phyloP scores from a whole-genome alignment of 2,888 invertebrate species.

The Dioctria linearis region DNA sequence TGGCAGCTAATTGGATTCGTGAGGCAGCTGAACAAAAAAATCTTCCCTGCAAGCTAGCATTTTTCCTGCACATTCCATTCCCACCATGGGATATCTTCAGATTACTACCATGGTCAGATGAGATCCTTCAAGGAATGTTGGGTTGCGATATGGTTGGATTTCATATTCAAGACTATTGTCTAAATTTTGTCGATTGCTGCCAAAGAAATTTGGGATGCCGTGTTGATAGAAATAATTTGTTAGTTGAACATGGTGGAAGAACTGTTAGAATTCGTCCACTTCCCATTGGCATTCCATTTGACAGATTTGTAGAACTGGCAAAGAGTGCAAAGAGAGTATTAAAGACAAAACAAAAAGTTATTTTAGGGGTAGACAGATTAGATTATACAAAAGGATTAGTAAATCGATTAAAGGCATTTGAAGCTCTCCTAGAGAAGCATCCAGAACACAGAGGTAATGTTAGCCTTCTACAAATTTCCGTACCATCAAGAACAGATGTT shows the following conservation, averaged over 20 bases:
- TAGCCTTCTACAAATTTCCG: conserved; percentile 86
- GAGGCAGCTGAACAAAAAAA: conserved; percentile 86
- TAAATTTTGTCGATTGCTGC: conserved; percentile 93
- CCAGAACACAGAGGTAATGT: conserved; percentile 90
- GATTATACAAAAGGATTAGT: conserved; percentile 94
- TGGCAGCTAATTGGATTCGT: conserved; percentile 92
- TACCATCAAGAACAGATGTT: conserved; percentile 91
- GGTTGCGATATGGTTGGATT: conserved; percentile 95
- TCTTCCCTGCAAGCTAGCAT: conserved; percentile 85
- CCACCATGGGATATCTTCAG: conserved; percentile 95
- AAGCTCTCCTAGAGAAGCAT: conserved; percentile 84
- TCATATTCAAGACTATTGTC: conserved; percentile 91
- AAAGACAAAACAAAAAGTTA: conserved; percentile 83
- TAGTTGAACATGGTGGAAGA: conserved; percentile 90
- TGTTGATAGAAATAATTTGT: conserved; percentile 87
- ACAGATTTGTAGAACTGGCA: conserved; percentile 86
- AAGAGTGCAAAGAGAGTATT: conserved; percentile 79
- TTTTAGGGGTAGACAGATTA: conserved; percentile 89
- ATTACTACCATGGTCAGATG: conserved; percentile 93
- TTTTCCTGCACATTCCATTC: conserved; percentile 96
- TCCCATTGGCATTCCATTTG: conserved; percentile 92
- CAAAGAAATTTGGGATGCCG: conserved; percentile 89
- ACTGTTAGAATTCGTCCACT: conserved; percentile 87
- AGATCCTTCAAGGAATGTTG: conserved; percentile 92
- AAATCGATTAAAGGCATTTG: conserved; percentile 86